Percentiles rank a stretch among this genome's conserved stretches.
phyloP scores from a whole-genome alignment of 92 coral and sea anemone genomes.

The Blastomussa wellsi region DNA sequence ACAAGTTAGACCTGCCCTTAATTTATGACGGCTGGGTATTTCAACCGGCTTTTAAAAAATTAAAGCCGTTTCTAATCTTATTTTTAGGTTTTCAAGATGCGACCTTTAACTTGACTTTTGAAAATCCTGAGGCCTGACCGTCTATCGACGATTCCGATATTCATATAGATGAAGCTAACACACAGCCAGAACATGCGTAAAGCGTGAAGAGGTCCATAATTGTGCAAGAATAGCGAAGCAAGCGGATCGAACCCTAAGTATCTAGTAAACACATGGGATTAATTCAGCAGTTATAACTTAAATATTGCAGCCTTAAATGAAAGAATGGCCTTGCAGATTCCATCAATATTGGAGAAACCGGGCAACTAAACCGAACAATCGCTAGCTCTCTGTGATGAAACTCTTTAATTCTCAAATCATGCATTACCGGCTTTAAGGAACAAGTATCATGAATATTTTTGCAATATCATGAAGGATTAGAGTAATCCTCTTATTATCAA shows the following conservation, averaged over 20 bases:
- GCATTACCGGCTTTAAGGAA: background rate
- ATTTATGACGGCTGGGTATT: background rate
- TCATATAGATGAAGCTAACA: background rate
- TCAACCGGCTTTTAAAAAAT: background rate
- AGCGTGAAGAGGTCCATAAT: background rate
- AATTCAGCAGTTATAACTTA: background rate
- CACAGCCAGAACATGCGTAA: background rate
- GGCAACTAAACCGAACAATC: background rate
- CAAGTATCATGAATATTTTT: conserved; percentile 17
- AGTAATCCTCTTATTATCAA: conserved; percentile 26
- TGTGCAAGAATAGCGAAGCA: background rate
- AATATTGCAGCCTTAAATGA: background rate
- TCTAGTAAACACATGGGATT: background rate
- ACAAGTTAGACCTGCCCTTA: background rate
- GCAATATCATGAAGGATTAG: conserved; percentile 32
- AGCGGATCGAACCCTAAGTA: background rate
- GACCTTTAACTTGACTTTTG: conserved; percentile 12
- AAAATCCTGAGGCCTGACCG: background rate
- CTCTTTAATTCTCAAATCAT: background rate
- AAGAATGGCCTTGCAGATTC: background rate
- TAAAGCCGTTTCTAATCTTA: background rate
- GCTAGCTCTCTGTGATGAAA: background rate
- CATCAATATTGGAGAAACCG: background rate
- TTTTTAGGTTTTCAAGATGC: conserved; percentile 7
- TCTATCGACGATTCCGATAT: background rate